These are phyloP conservation scores for Brotula barbata DNA, from an alignment of 2,797 vertebrate species.

Conservation along the genomic window DNA sequence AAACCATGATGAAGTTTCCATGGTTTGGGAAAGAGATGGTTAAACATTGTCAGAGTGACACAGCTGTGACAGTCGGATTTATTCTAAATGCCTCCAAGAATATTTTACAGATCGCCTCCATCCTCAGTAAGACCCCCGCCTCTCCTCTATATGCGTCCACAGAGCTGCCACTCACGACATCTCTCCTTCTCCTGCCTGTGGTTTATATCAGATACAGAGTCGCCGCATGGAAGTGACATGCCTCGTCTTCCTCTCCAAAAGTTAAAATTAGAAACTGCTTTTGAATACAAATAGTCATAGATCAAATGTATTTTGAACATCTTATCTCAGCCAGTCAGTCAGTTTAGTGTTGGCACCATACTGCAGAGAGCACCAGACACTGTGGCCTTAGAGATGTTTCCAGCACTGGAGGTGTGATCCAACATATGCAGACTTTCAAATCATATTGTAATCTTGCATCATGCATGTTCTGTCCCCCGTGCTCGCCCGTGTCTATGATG, in stretches of 20 bases:
- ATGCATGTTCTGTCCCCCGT: conserved; percentile 20
- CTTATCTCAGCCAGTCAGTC: conserved; percentile 76
- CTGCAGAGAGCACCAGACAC: background rate
- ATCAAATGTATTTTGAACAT: conserved; percentile 65
- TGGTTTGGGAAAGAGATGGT: conserved; percentile 3
- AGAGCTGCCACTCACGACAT: conserved; percentile 50
- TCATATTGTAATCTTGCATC: conserved; percentile 48
- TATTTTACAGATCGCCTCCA: conserved; percentile 3
- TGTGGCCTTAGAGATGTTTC: conserved; percentile 30
- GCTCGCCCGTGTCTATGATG: conserved; percentile 37
- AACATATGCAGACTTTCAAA: background rate
- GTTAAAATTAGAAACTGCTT: conserved; percentile 69
- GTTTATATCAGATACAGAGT: conserved; percentile 70
- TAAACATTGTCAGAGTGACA: conserved; percentile 10
- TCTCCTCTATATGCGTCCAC: conserved; percentile 37
- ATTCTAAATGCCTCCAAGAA: conserved; percentile 45
- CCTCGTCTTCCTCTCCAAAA: conserved; percentile 59
- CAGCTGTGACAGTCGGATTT: conserved; percentile 19
- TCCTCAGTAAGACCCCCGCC: conserved; percentile 30
- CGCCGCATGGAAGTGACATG: conserved; percentile 59
- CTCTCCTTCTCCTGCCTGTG: conserved; percentile 50
- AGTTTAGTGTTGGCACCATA: conserved; percentile 53
- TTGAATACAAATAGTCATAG: conserved; percentile 72
- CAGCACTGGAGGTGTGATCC: conserved; percentile 26
- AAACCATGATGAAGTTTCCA: conserved; percentile 4